phyloP scores from a whole-genome alignment of 2,113 vertebrate genomes.

The Strigops habroptila region DNA sequence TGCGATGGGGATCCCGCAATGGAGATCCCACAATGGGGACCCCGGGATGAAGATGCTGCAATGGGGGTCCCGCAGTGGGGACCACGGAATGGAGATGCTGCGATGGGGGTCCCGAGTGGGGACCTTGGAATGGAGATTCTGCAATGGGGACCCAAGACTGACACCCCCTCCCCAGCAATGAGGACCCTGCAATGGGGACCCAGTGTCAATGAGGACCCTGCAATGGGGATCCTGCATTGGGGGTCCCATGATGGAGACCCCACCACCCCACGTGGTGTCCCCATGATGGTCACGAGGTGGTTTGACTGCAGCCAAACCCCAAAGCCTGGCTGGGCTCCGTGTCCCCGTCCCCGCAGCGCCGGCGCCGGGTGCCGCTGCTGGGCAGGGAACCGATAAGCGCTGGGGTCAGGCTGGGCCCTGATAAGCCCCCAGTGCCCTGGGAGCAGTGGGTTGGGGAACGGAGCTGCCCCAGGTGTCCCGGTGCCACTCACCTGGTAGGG shows the following conservation, averaged over 20 bases:
- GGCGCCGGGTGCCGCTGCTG: neutral
- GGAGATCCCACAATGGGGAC: too few species aligned
- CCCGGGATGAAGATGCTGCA: too few species aligned
- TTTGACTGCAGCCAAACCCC: neutral
- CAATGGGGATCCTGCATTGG: neutral
- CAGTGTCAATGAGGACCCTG: neutral
- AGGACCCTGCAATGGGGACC: neutral
- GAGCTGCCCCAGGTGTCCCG: neutral
- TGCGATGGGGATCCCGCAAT: fast-evolving
- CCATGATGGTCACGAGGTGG: neutral
- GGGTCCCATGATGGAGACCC: neutral
- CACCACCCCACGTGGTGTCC: fast-evolving
- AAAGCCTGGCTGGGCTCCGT: neutral
- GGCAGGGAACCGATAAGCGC: neutral
- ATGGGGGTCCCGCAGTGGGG: neutral
- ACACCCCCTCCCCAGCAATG: neutral
- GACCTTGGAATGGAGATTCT: too few species aligned
- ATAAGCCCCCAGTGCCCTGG: neutral
- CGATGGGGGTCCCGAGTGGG: neutral
- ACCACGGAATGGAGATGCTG: neutral
- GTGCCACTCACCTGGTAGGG: slow-evolving; percentile 72
- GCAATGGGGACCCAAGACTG: neutral
- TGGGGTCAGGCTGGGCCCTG: neutral
- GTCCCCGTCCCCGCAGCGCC: neutral
- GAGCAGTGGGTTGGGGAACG: fast-evolving